These are phyloP conservation scores for Blomia tropicalis DNA, from an alignment of 2,888 invertebrate species.

Conservation along the genomic window DNA sequence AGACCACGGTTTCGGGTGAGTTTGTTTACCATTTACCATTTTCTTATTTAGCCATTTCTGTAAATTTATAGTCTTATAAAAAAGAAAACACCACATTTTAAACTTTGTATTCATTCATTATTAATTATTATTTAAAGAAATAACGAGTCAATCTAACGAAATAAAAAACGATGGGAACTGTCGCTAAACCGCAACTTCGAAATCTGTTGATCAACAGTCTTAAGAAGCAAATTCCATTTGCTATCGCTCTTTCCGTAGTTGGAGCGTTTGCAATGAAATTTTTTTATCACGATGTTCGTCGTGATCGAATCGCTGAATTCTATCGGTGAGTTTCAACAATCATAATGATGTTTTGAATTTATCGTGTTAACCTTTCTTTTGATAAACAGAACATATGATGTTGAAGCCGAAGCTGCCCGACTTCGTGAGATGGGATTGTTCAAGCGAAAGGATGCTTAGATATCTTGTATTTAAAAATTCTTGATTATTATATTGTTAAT, in stretches of 20 bases:
- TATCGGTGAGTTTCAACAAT: not conserved
- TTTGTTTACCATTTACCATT: too few species aligned
- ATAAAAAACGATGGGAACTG: not conserved
- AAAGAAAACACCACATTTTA: not conserved
- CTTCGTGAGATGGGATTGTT: not conserved
- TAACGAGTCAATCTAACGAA: too few species aligned
- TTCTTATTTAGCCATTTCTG: too few species aligned
- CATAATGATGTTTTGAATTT: not conserved
- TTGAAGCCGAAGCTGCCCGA: not conserved
- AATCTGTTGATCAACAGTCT: conserved; percentile 1
- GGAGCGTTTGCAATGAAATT: not conserved
- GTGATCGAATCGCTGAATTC: conserved; percentile 8
- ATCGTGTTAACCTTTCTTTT: not conserved
- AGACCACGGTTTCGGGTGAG: too few species aligned
- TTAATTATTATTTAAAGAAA: too few species aligned
- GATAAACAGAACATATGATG: conserved; percentile 11
- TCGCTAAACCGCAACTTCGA: conserved; percentile 11
- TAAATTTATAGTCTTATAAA: not conserved
- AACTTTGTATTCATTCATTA: too few species aligned
- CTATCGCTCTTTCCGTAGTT: not conserved
- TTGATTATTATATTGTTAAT: too few species aligned
- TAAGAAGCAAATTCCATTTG: conserved; percentile 6
- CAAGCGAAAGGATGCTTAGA: not conserved
- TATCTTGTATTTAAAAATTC: not conserved
- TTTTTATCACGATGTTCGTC: conserved; percentile 3